Evolutionary conservation across 2,888 invertebrate genomes (phyloP), one percentile per base, ranked within the genome.

Genomic region (Heliconius cydno): DNA sequence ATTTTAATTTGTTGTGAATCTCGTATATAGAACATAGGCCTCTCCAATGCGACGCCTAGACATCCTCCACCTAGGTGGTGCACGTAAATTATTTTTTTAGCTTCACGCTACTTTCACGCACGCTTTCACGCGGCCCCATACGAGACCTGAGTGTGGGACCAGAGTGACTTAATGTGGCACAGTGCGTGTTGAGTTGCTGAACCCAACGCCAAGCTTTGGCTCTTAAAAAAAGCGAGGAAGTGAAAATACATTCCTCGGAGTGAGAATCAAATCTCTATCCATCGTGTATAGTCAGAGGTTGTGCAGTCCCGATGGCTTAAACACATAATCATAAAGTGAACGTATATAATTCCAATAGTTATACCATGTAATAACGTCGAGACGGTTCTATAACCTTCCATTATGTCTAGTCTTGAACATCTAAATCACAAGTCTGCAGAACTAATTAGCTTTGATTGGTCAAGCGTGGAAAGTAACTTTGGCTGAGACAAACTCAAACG

Each of bases 391-490:
- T 70, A 70, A 78, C 74, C 41, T 79, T 60, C 41, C 77, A 79
- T 60, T 71, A 74, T 34, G 68, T 79, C 70, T 78, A 41, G 74
- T 73, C 67, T 75, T 57, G 71, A 76, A 52, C 66, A 74, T 77
- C 73, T 75, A 70, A 68, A 46, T 70, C 77, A 77, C 41, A 38
- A 70, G 77, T 77, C 80, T 67, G 73, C 60, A 34, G 28, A 80
- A 70, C 72, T 75, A 80, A 80, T 80, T 80, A 74, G 70, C 80
- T 74, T 74, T 78, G 77, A 80, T 77, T 77, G 77, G 80, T 77
- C 77, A 63, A 77, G 80, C 80, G 67, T 80, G 76, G 77, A 77
- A 67, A 65, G 77, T 78, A 75, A 75, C 68, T 79, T 75, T 46
- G 41, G 38, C 30, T 38, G 52, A 57, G 52, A 76, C 52, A 52